These are phyloP conservation scores for Potamarius usumacintae DNA, from an alignment of 2,113 vertebrate species.

Conservation along the genomic window DNA sequence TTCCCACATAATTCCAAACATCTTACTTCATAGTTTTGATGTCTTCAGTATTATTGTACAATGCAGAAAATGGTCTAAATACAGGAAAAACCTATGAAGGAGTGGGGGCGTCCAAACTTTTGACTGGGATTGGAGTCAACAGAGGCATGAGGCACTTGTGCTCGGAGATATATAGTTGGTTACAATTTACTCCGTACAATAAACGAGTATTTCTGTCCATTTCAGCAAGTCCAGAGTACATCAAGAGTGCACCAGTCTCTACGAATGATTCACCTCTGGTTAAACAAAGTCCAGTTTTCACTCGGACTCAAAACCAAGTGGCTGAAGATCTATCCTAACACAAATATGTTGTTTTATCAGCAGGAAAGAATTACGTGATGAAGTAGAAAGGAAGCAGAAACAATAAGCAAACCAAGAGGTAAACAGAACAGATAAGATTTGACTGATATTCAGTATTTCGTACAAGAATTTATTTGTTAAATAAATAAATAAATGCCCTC, in stretches of 20 bases:
- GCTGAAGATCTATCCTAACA: not conserved
- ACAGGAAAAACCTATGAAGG: too few relatives aligned
- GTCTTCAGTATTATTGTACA: too few relatives aligned
- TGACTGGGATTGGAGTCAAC: too few relatives aligned
- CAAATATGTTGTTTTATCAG: conserved; percentile 2
- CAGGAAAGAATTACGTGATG: not conserved
- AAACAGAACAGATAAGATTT: not conserved
- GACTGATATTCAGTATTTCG: not conserved
- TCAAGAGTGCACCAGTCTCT: not conserved
- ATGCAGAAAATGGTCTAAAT: too few relatives aligned
- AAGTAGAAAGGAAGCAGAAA: conserved; percentile 5
- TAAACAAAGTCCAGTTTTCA: conserved; percentile 52
- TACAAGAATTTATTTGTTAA: not conserved
- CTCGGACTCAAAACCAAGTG: not conserved
- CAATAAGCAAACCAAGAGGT: not conserved
- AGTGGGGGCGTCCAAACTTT: too few relatives aligned
- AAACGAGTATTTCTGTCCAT: not conserved
- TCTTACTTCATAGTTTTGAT: too few relatives aligned
- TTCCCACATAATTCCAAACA: too few relatives aligned
- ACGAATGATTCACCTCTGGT: conserved; percentile 67
- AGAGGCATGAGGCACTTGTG: not conserved
- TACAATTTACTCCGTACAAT: not conserved
- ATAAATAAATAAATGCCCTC: too few relatives aligned
- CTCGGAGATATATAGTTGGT: not conserved
- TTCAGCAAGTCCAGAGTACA: not conserved